A percentile compares a stretch with the other conserved stretches of the same genome.
phyloP scores from a whole-genome alignment of 1,140 invertebrate genomes.

The Galendromus occidentalis region DNA sequence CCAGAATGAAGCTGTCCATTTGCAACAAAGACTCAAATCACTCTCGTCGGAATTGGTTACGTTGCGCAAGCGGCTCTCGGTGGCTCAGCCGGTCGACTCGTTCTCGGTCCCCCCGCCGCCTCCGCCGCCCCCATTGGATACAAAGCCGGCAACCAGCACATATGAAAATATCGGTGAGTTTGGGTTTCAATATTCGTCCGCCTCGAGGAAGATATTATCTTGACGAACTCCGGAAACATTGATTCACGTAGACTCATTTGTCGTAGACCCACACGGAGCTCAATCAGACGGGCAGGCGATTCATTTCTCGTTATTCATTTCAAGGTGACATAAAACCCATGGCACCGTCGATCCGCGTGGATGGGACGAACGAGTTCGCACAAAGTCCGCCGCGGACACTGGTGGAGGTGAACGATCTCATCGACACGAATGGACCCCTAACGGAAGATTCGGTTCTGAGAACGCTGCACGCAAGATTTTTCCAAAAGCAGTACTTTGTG shows the following conservation, averaged over 20 bases:
- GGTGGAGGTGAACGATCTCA: slow-evolving; percentile 55
- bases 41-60: slow-evolving; percentile 72
- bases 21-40: slow-evolving; percentile 66
- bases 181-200: no score
- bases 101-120: slow-evolving; percentile 23
- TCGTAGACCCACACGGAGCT: no score
- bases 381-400: neutral
- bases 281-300: no score
- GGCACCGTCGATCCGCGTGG: no score
- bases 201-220: no score
- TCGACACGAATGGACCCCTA: slow-evolving; percentile 68
- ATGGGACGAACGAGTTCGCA: no score
- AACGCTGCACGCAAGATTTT: slow-evolving; percentile 67
- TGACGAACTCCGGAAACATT: no score
- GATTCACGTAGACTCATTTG: no score
- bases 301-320: no score
- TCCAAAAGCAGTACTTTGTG: slow-evolving; percentile 65
- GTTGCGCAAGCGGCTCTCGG: slow-evolving; percentile 49
- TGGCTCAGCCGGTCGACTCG: slow-evolving; percentile 29
- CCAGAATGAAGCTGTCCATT: slow-evolving; percentile 71
- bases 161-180: slow-evolving; percentile 2
- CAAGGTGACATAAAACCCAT: no score
- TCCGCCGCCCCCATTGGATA: slow-evolving; percentile 27
- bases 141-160: neutral
- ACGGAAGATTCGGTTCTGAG: slow-evolving; percentile 81